phyloP scores from a whole-genome alignment of 1,140 invertebrate species.

The Meteorus sp. region DNA sequence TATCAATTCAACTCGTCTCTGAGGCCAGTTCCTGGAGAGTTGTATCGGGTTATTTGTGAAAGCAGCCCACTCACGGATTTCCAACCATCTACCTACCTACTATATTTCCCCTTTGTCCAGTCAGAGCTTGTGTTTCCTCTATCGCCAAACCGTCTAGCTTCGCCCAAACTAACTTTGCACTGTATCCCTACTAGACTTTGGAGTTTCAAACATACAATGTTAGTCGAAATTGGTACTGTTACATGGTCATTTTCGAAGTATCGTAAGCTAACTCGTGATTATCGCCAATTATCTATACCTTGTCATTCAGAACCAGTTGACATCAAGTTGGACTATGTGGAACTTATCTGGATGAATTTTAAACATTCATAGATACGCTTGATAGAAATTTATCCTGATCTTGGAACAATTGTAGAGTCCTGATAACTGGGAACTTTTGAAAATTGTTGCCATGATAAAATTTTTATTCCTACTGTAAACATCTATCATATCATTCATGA shows the following conservation, averaged over 20 bases:
- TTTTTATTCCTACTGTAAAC: no score
- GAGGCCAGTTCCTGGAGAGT: background rate
- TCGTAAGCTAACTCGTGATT: background rate
- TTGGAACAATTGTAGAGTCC: no score
- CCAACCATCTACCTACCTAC: no score
- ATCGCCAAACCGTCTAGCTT: background rate
- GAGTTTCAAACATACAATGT: slow-evolving; percentile 1
- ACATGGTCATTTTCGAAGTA: background rate
- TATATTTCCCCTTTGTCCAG: background rate
- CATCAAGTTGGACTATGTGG: no score
- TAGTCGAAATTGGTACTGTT: background rate
- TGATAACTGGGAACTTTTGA: no score
- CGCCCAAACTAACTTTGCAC: background rate
- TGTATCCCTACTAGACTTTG: background rate
- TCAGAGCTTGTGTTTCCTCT: background rate
- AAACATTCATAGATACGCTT: no score
- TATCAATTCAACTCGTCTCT: background rate
- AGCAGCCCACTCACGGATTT: background rate
- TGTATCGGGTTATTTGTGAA: background rate
- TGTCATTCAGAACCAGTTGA: no score
- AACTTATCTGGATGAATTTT: no score
- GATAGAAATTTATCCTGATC: no score
- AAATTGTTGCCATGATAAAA: no score
- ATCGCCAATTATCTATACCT: background rate
- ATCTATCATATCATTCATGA: no score